These are phyloP conservation scores for Alectoris magna DNA, from an alignment of 2,797 vertebrate genomes.

Conservation along the genomic window DNA sequence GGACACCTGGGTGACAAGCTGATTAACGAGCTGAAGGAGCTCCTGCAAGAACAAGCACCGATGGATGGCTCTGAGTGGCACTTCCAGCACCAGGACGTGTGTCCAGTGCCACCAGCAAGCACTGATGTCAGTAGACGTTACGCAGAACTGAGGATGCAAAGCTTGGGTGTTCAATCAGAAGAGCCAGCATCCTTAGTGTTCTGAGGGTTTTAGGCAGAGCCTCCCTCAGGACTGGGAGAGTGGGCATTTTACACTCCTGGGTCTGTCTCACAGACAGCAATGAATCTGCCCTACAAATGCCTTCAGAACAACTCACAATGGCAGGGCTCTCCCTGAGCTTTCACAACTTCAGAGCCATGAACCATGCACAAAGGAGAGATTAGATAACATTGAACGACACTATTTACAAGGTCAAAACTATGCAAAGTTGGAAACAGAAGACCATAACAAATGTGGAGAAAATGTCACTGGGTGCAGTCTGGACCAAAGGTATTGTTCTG, in stretches of 20 bases:
- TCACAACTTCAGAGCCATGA: not conserved
- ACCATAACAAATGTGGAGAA: not conserved
- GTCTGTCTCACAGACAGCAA: not conserved
- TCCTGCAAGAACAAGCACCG: not conserved
- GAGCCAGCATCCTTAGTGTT: not conserved
- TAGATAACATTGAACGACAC: not conserved
- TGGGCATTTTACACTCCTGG: not conserved
- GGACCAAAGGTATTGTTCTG: not conserved
- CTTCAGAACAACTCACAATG: not conserved
- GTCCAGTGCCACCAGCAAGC: not conserved
- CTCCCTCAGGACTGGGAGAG: not conserved
- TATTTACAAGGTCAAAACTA: not conserved
- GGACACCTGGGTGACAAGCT: too few relatives aligned
- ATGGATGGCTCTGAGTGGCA: too few relatives aligned
- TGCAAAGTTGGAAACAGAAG: not conserved
- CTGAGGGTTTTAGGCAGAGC: slow-evolving; percentile 11
- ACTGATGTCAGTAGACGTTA: not conserved
- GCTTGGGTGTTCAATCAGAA: not conserved
- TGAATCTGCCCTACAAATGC: not conserved
- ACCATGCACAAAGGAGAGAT: not conserved
- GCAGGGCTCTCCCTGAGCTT: not conserved
- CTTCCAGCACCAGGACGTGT: too few relatives aligned
- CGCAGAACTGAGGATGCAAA: not conserved
- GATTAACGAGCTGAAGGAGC: not conserved
- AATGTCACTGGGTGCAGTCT: not conserved